Percentiles rank a stretch among this genome's conserved stretches.
These are phyloP conservation scores for Rallus crepitans DNA, from an alignment of 2,797 vertebrate species.

Conservation along the genomic window DNA sequence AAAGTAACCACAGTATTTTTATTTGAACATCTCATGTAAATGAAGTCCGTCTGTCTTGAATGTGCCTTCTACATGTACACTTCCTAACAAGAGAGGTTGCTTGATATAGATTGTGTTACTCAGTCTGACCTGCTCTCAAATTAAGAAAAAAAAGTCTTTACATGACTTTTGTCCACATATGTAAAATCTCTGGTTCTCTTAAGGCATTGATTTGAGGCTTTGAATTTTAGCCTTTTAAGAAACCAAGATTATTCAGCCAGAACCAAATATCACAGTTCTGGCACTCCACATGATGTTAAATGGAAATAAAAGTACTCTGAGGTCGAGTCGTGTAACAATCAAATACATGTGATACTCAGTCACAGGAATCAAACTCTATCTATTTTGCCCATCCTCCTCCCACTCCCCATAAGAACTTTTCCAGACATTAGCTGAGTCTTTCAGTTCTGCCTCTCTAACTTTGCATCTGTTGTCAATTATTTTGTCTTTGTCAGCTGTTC, in stretches of 20 bases:
- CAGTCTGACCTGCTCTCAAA: neutral
- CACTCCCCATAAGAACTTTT: slow-evolving; percentile 14
- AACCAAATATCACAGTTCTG: neutral
- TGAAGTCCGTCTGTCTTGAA: neutral
- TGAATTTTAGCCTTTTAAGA: slow-evolving; percentile 17
- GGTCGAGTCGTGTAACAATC: neutral
- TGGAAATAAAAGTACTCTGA: slow-evolving; percentile 31
- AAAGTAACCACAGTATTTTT: slow-evolving; percentile 42
- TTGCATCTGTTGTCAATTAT: slow-evolving; percentile 60
- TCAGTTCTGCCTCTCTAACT: slow-evolving; percentile 32
- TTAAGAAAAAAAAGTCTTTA: neutral
- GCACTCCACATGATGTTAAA: neutral
- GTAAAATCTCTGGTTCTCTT: slow-evolving; percentile 11
- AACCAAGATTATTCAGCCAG: neutral
- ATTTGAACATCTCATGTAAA: slow-evolving; percentile 34
- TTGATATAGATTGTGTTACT: neutral
- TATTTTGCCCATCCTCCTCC: slow-evolving; percentile 26
- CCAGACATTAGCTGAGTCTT: slow-evolving; percentile 29
- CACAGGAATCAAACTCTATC: slow-evolving; percentile 25
- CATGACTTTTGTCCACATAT: neutral
- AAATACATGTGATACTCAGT: slow-evolving; percentile 29
- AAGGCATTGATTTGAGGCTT: neutral
- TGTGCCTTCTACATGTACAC: neutral
- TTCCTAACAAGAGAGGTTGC: neutral
- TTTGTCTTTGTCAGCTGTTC: slow-evolving; percentile 70